Evolutionary conservation across 2,113 vertebrate genomes (phyloP).

Genomic region (Pseudorhombus dupliciocellatus): DNA sequence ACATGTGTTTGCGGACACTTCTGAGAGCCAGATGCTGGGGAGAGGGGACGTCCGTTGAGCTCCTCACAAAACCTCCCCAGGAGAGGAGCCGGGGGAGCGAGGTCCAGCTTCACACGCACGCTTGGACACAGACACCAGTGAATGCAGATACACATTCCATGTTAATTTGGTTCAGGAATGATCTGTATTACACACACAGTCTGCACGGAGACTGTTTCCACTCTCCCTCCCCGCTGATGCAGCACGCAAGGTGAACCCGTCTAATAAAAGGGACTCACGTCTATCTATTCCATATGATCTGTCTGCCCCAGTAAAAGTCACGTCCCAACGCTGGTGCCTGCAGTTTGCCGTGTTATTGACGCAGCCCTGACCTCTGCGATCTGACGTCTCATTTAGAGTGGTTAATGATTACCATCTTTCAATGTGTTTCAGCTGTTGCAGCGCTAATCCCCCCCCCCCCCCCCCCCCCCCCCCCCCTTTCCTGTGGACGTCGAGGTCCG

Average conservation of each 20-base stretch:
- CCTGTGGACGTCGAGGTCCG: slow-evolving; percentile 31
- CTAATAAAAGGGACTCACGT: slow-evolving; percentile 75
- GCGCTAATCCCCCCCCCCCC: slow-evolving; percentile 37
- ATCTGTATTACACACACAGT: slow-evolving; percentile 31
- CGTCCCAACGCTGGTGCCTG: slow-evolving; percentile 47
- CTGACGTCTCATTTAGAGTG: slow-evolving; percentile 73
- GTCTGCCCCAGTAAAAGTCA: slow-evolving; percentile 72
- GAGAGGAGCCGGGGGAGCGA: slow-evolving; percentile 46
- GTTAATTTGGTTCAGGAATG: slow-evolving; percentile 39
- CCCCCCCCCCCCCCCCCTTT: neutral
- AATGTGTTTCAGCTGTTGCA: slow-evolving; percentile 55
- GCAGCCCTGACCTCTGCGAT: slow-evolving; percentile 62
- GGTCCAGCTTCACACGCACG: slow-evolving; percentile 58
- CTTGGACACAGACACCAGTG: slow-evolving; percentile 31
- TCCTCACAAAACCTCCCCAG: slow-evolving; percentile 69
- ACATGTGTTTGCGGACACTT: slow-evolving; percentile 79
- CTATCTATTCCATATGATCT: slow-evolving; percentile 82
- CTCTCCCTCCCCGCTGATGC: slow-evolving; percentile 56
- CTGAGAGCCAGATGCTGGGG: slow-evolving; percentile 80
- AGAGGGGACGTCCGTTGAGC: slow-evolving; percentile 58
- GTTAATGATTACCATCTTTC: slow-evolving; percentile 74
- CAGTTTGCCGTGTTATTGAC: slow-evolving; percentile 59
- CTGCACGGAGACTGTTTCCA: slow-evolving; percentile 62
- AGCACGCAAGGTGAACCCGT: slow-evolving; percentile 59
- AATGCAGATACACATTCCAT: slow-evolving; percentile 12